Base-by-base conservation (phyloP, 2,888 invertebrate genomes). In the Polydrusus pterygomalis region DNA sequence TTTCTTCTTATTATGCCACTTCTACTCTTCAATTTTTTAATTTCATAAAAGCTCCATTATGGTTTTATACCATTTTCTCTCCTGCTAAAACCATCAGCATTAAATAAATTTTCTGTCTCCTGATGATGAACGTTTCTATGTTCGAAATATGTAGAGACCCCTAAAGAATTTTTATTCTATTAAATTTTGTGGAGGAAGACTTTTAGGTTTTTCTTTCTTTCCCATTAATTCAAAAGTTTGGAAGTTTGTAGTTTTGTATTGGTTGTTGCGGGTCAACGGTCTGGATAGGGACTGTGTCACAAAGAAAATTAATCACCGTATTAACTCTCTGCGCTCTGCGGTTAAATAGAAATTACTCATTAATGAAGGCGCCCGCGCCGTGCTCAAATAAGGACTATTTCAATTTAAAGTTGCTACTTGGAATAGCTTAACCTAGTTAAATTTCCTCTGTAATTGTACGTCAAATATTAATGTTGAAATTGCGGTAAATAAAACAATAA, bases 161-260 rank as follows among this genome's bases (percentile, higher is more conserved):
- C n/a, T n/a, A n/a, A n/a, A n/a, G n/a, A n/a, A n/a, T n/a, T n/a
- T n/a, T n/a, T n/a, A n/a, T n/a, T n/a, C n/a, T n/a, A n/a, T n/a
- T n/a, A n/a, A n/a, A n/a, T n/a, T n/a, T n/a, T n/a, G n/a, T n/a
- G n/a, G n/a, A n/a, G n/a, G n/a, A n/a, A n/a, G n/a, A n/a, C n/a
- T n/a, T n/a, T n/a, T n/a, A n/a, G n/a, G n/a, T n/a, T n/a, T n/a
- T n/a, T n/a, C n/a, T n/a, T n/a, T n/a, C n/a, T n/a, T n/a, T n/a
- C n/a, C n/a, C n/a, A n/a, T 67, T 51, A 56, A 67, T 49, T 62
- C 62, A 67, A 73, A 75, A 75, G 58, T 75, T 75, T 71, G 38
- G 71, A 67, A 75, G 75, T 75, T 74, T 70, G 70, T 67, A 70
- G 75, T 75, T 75, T 75, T 45, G 62, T 65, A 71, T 71, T 63